These are phyloP conservation scores for Penaeus monodon DNA, from an alignment of 2,888 invertebrate genomes.

Conservation along the genomic window DNA sequence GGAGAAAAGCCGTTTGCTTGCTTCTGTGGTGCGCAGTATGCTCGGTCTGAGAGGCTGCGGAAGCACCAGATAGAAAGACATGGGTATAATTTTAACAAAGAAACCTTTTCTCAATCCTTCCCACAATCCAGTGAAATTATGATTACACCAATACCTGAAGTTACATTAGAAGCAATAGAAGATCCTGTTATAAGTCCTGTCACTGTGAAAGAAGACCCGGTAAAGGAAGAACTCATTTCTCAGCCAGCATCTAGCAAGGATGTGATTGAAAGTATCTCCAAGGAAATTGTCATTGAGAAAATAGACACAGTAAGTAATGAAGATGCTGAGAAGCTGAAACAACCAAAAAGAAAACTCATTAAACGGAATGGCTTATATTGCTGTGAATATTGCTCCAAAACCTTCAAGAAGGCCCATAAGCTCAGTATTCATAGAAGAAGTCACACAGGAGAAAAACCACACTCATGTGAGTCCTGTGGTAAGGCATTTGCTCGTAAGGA, in stretches of 20 bases:
- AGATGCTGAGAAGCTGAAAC: not conserved
- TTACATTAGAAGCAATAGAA: not conserved
- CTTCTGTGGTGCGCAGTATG: conserved; percentile 14
- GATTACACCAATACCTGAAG: not conserved
- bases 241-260: not conserved
- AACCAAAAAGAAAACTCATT: not conserved
- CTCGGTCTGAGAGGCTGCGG: conserved; percentile 28
- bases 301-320: not conserved
- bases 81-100: not conserved
- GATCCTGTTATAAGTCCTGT: not conserved
- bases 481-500: conserved; percentile 46
- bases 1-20: conserved; percentile 25
- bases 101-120: not conserved
- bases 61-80: conserved; percentile 24
- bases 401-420: conserved; percentile 38
- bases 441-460: conserved; percentile 48
- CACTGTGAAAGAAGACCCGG: no score
- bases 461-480: conserved; percentile 38
- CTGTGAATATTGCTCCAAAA: conserved; percentile 40
- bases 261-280: not conserved
- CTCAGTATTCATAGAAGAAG: conserved; percentile 38
- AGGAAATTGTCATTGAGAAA: not conserved
- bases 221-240: not conserved
- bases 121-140: not conserved
- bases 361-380: conserved; percentile 8